Percentiles rank a stretch among this genome's conserved stretches.
Conservation (phyloP, 2,888 invertebrate species). For the Sphaerolaimus hirsutus region DNA sequence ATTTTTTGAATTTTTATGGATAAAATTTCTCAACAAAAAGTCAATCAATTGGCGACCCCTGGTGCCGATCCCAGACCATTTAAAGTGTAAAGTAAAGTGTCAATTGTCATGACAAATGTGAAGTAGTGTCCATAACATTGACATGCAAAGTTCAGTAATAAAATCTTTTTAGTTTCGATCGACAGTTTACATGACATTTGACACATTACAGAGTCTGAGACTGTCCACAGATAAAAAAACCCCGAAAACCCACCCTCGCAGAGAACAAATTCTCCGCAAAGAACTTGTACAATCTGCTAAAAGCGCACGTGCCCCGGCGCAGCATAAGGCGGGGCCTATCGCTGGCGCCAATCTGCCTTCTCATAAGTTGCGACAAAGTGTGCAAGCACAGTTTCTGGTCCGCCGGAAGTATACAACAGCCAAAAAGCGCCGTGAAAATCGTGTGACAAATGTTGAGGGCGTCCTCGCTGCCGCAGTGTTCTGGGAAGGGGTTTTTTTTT, state of each 20-base stretch:
- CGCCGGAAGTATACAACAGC: conserved; percentile 47
- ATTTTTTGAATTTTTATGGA: background rate
- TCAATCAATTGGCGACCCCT: too few species aligned
- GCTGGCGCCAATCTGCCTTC: conserved; percentile 44
- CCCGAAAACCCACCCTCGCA: conserved; percentile 36
- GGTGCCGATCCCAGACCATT: too few species aligned
- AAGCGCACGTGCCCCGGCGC: conserved; percentile 58
- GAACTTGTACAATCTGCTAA: conserved; percentile 57
- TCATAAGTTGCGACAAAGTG: conserved; percentile 34
- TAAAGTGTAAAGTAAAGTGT: too few species aligned
- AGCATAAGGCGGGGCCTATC: conserved; percentile 40
- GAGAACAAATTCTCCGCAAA: conserved; percentile 69
- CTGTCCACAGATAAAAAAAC: background rate
- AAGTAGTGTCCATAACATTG: too few species aligned
- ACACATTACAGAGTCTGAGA: background rate
- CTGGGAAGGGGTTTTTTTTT: too few species aligned
- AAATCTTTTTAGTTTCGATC: too few species aligned
- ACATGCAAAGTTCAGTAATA: too few species aligned
- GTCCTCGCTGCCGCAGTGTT: background rate
- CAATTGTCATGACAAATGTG: too few species aligned
- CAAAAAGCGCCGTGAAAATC: conserved; percentile 39
- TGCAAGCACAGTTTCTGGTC: conserved; percentile 38
- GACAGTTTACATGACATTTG: too few species aligned
- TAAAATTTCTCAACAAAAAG: too few species aligned
- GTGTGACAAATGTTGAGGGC: conserved; percentile 27